Evolutionary conservation across 2,797 vertebrate species (phyloP).

Genomic region (Dendrocincla tyrannina): DNA sequence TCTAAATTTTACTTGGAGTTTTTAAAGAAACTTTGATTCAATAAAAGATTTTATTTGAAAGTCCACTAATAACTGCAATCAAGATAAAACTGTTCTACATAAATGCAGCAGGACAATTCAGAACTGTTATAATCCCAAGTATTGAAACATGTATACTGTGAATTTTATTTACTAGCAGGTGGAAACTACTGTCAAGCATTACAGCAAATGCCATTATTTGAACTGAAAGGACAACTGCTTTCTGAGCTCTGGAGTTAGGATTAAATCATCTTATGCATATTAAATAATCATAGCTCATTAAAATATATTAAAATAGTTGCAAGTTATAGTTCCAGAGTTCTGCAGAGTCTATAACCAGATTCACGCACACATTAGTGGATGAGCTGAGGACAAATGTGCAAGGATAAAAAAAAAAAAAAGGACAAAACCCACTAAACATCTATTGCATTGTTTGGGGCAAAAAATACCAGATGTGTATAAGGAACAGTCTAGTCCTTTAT

Average conservation of each 20-base stretch:
- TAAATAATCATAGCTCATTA: not conserved
- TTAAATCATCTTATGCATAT: not conserved
- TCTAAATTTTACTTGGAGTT: not conserved
- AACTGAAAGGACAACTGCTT: not conserved
- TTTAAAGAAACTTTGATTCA: not conserved
- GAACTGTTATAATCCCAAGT: not conserved
- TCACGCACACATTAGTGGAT: not conserved
- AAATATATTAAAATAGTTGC: not conserved
- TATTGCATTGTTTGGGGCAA: constrained; percentile 42
- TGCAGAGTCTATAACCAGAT: not conserved
- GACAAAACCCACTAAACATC: not conserved
- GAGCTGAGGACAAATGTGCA: constrained; percentile 21
- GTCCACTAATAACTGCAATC: not conserved
- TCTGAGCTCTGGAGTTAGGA: not conserved
- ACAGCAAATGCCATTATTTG: not conserved
- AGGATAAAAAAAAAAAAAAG: not conserved
- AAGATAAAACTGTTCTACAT: not conserved
- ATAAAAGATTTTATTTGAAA: not conserved
- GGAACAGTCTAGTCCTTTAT: constrained; percentile 66
- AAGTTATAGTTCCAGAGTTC: not conserved
- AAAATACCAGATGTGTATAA: constrained; percentile 26
- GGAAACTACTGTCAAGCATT: not conserved
- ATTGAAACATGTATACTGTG: not conserved
- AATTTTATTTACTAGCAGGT: not conserved
- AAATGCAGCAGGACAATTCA: not conserved